Evolutionary conservation across 2,113 vertebrate species (phyloP).

Genomic region (Heptranchias perlo): DNA sequence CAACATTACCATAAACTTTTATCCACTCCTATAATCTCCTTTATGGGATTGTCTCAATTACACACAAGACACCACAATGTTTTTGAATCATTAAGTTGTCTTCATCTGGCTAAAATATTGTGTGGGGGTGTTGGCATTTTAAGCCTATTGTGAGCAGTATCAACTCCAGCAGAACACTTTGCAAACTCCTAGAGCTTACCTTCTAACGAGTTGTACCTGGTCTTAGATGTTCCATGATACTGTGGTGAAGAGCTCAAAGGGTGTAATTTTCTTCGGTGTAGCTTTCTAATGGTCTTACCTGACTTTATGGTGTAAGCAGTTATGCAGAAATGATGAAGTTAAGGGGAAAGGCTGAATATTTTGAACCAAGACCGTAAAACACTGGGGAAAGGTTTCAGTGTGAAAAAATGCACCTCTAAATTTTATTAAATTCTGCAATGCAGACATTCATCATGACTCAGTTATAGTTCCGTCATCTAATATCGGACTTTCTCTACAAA

Average conservation of each 20-base stretch:
- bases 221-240: no score
- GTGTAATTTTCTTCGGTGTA: not conserved
- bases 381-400: not conserved
- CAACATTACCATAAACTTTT: not conserved
- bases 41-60: not conserved
- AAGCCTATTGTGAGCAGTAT: not conserved
- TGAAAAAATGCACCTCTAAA: not conserved
- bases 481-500: not conserved
- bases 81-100: not conserved
- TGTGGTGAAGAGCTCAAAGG: not conserved
- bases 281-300: not conserved
- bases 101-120: not conserved
- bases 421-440: not conserved
- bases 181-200: not conserved
- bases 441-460: not conserved
- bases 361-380: not conserved
- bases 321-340: not conserved
- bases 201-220: not conserved
- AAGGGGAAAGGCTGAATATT: not conserved
- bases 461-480: not conserved
- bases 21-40: not conserved
- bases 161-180: not conserved
- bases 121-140: not conserved
- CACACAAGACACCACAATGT: not conserved
- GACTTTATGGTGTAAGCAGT: not conserved